These are phyloP conservation scores for Propithecus perrieri DNA, from an alignment of 2,797 vertebrate species.

Conservation along the genomic window DNA sequence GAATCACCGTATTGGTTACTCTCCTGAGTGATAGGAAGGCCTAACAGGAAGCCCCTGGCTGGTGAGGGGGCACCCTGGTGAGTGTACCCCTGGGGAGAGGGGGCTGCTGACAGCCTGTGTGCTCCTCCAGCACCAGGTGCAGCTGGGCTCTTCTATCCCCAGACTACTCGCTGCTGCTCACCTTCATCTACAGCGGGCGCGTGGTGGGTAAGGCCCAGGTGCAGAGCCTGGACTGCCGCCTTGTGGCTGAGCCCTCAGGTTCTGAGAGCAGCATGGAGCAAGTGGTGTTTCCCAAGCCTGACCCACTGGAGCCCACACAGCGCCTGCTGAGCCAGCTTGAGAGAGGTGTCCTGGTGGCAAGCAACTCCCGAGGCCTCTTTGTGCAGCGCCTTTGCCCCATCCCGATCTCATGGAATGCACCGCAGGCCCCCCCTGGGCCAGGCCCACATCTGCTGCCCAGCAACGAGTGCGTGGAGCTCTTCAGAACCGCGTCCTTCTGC, in stretches of 20 bases:
- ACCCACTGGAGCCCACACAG: slow-evolving; percentile 25
- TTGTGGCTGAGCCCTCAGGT: slow-evolving; percentile 67
- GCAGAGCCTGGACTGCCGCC: slow-evolving; percentile 83
- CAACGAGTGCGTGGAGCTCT: slow-evolving; percentile 64
- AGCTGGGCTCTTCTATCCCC: not conserved
- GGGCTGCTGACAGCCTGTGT: not conserved
- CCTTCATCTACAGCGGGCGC: slow-evolving; percentile 87
- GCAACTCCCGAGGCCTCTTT: slow-evolving; percentile 87
- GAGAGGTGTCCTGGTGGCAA: slow-evolving; percentile 88
- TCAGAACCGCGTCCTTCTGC: slow-evolving; percentile 59
- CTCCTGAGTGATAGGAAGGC: not conserved
- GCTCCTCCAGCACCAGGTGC: not conserved
- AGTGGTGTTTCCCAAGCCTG: slow-evolving; percentile 75
- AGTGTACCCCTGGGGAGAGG: not conserved
- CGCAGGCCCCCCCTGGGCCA: slow-evolving; percentile 36
- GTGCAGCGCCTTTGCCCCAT: slow-evolving; percentile 87
- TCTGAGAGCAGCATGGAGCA: slow-evolving; percentile 76
- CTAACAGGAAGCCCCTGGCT: not conserved
- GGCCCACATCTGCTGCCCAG: slow-evolving; percentile 59
- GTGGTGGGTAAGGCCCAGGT: slow-evolving; percentile 84
- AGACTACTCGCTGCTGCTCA: slow-evolving; percentile 87
- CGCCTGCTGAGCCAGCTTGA: slow-evolving; percentile 88
- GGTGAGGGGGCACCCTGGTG: not conserved
- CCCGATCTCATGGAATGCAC: slow-evolving; percentile 89
- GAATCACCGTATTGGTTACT: not conserved